Conservation (phyloP, 2,797 vertebrate genomes). For the Sebastes oblongus region DNA sequence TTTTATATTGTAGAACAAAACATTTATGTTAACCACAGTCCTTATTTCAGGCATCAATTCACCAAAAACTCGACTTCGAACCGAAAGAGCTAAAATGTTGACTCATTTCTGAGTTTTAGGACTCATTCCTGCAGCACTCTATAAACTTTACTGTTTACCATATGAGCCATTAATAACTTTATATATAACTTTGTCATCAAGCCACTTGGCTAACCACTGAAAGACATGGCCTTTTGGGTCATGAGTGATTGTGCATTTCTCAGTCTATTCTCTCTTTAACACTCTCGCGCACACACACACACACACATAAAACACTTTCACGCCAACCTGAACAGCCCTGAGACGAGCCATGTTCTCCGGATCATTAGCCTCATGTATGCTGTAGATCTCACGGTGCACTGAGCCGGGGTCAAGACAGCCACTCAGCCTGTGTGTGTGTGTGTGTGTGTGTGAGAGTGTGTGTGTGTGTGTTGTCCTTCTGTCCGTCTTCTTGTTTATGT, state of each 20-base stretch:
- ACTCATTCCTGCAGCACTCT: no score
- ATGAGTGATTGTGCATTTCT: slow-evolving; percentile 8
- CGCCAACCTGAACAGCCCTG: slow-evolving; percentile 33
- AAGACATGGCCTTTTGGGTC: background rate
- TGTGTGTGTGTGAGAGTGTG: background rate
- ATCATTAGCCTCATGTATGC: slow-evolving; percentile 54
- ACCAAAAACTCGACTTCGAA: no score
- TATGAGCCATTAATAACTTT: background rate
- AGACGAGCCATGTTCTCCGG: slow-evolving; percentile 58
- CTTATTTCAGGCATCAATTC: no score
- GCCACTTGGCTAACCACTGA: background rate
- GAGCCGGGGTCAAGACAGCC: slow-evolving; percentile 41
- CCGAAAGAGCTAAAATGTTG: no score
- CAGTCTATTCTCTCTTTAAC: background rate
- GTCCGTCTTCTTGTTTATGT: slow-evolving; percentile 31
- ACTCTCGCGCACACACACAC: background rate
- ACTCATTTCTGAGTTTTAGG: no score
- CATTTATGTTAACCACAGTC: no score
- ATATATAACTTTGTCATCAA: background rate
- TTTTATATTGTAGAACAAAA: no score
- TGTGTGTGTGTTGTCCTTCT: slow-evolving; percentile 3
- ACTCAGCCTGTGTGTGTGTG: background rate
- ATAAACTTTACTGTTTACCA: background rate
- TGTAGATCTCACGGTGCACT: slow-evolving; percentile 47
- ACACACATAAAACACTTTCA: slow-evolving; percentile 22